Base-by-base conservation (phyloP, 2,888 invertebrate species). In the Drosophila maculinotata region DNA sequence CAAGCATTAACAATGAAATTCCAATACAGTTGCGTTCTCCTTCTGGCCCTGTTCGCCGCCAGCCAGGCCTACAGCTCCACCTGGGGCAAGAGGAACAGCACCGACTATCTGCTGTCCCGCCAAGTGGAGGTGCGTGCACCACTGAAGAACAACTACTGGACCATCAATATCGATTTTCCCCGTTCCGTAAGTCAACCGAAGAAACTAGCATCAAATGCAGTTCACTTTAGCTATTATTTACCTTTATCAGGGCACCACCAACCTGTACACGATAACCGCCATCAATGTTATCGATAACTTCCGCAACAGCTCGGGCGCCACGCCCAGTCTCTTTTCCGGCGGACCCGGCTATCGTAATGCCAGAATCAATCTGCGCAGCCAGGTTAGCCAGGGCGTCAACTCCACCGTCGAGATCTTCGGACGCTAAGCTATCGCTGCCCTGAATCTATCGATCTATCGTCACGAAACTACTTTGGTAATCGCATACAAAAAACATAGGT, bases 341-440 rank as follows among this genome's bases (percentile, higher is more conserved):
- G 89, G 89, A 33, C 77, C 78, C 0, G 65, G 67, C 10, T 70
- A 7, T 3, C 74, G 58, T 9, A 75, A 20, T 14, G 72, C 53
- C 28, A 60, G 54, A 23, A 6, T 89, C 20, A 74, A 79, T 33
- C 72, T 89, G 0, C 72, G 56, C n/a, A 59, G 87, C 15, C 68
- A 59, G 41, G 58, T 64, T 14, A 56, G 39, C 41, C 47, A 44
- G 0, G 88, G 89, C 9, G 30, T 89, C 3, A 70, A 89, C 69
- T 76, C 88, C 4, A 88, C 83, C 39, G 60, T 89, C 7, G 82
- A 86, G 67, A 72, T 87, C 58, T 87, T 69, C 60, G 87, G 87
- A 17, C 73, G 54, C 7, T 75, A 68, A 68, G 12, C 23, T 3
- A 3, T 3, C 10, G 12, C 30, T n/a, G 1, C 1, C 7, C 12